phyloP scores from a whole-genome alignment of 2,888 invertebrate species.

The Stegophylla sp. region DNA sequence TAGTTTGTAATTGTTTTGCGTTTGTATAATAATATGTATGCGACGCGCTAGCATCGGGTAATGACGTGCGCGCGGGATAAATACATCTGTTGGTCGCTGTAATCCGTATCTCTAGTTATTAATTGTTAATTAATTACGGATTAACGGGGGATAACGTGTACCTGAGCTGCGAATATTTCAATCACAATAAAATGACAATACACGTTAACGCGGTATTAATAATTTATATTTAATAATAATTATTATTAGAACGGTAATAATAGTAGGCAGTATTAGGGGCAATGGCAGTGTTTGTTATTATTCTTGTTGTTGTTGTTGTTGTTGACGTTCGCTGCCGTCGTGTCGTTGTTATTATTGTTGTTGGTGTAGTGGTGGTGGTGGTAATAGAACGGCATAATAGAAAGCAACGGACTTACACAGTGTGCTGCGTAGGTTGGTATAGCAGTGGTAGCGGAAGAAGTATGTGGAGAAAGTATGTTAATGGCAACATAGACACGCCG shows the following conservation, averaged over 20 bases:
- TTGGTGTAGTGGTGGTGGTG: not conserved
- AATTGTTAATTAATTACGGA: not conserved
- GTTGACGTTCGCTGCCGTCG: not conserved
- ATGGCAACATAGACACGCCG: not conserved
- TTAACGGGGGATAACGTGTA: not conserved
- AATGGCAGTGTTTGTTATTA: not conserved
- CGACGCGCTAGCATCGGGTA: too few relatives aligned
- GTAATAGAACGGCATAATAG: conserved; percentile 20
- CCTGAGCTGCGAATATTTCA: too few relatives aligned
- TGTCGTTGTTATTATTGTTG: not conserved
- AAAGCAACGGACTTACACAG: conserved; percentile 22
- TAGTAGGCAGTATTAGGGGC: too few relatives aligned
- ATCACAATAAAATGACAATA: too few relatives aligned
- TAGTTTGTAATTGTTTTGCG: not conserved
- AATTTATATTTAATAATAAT: too few relatives aligned
- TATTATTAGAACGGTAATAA: too few relatives aligned
- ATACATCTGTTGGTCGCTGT: not conserved
- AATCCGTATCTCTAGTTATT: not conserved
- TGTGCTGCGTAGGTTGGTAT: conserved; percentile 35
- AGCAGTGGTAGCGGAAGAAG: conserved; percentile 14
- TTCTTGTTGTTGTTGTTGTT: not conserved
- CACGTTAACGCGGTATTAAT: too few relatives aligned
- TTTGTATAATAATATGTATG: too few relatives aligned
- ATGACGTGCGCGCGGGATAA: too few relatives aligned
- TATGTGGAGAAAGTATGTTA: conserved; percentile 52